Base-by-base conservation (phyloP, 2,797 vertebrate genomes). In the Sebastes iracundus region DNA sequence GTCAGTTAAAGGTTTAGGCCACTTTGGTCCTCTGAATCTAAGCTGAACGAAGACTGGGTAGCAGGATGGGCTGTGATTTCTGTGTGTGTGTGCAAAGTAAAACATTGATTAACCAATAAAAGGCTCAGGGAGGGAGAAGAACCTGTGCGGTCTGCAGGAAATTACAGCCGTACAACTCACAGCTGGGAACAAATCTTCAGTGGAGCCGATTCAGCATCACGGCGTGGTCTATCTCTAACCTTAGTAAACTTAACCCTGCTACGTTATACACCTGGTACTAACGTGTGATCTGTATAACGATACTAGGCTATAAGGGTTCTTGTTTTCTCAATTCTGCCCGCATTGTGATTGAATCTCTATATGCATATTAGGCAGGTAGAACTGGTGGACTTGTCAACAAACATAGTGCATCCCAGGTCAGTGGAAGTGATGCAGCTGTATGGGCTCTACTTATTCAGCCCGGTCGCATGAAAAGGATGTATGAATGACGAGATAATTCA, bases 31-130 rank as follows among this genome's bases (percentile, higher is more conserved):
- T 72, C 49, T 66, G 32, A 56, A 61, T 74, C 60, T 65, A 30
- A 70, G 28, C 25, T 63, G 69, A 58, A 69, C 11, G 53, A 62
- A 75, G 53, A 56, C 22, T 23, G 20, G n/a, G 35, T 16, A 53
- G 7, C 33, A 22, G 32, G 32, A 22, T 27, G 61, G 8, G 35
- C 38, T 79, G 53, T 28, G 35, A 72, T 74, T 78, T 69, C n/a
- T 77, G 10, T 76, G 11, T 60, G 75, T 49, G 73, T 62, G 69
- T 75, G 53, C 59, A 81, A 85, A 82, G 38, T 16, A 52, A 56
- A 60, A 70, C 33, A 81, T 33, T 79, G 83, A 88, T 88, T 75
- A 77, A 81, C 66, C 64, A 77, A 80, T 81, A 72, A 83, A 84
- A 67, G 6, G 12, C 14, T 66, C 4, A 20, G 52, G 23, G 64